These are phyloP conservation scores for Cosmia pyralina DNA, from an alignment of 2,888 invertebrate genomes.

Conservation along the genomic window DNA sequence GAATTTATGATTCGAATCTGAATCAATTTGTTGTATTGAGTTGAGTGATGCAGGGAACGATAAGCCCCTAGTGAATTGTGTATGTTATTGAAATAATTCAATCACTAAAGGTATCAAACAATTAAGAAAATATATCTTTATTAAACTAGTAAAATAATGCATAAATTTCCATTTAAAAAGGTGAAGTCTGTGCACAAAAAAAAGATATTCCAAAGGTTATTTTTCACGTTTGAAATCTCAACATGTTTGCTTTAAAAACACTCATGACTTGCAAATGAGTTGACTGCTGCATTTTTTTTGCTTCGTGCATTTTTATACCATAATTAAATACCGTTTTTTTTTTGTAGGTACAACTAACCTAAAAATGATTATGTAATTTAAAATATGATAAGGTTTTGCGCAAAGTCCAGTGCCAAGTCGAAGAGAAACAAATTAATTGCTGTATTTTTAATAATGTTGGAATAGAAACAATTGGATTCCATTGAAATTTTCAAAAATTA, in stretches of 20 bases:
- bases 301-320: conserved; percentile 12
- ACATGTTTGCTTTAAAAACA: conserved; percentile 46
- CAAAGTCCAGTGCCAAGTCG: background rate
- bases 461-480: no score
- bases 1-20: conserved; percentile 39
- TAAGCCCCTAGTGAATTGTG: conserved; percentile 16
- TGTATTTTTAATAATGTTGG: conserved; percentile 11
- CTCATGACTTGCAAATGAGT: conserved; percentile 59
- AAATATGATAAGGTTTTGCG: conserved; percentile 1
- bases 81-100: conserved; percentile 11
- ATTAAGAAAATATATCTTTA: background rate
- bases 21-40: conserved; percentile 47
- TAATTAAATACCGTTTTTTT: background rate
- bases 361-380: background rate
- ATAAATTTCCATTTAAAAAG: background rate
- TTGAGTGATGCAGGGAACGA: conserved; percentile 4
- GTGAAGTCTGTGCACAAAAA: conserved; percentile 1
- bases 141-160: background rate
- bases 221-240: conserved; percentile 46
- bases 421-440: background rate
- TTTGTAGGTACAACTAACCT: background rate
- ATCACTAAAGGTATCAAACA: background rate
- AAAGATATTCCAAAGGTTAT: conserved; percentile 13
- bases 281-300: conserved; percentile 46
- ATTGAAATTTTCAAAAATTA: no score